Conservation (phyloP, 2,797 vertebrate genomes). For the Sebastes variabilis region DNA sequence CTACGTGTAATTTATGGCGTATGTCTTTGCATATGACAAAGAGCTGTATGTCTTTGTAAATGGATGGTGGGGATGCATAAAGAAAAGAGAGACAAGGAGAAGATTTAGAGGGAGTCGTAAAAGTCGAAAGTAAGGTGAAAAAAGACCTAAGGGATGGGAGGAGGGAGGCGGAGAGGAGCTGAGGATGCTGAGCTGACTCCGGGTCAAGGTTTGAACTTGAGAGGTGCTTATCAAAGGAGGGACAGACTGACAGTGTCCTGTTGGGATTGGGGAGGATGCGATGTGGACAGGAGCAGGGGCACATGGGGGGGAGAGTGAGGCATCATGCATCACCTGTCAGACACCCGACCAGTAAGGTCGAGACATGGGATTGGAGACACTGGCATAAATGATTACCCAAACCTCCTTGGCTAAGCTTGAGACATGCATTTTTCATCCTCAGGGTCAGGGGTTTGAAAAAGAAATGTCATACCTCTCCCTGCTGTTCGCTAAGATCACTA, state of each 20-base stretch:
- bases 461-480: constrained; percentile 73
- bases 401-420: constrained; percentile 64
- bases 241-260: constrained; percentile 47
- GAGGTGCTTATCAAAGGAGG: constrained; percentile 70
- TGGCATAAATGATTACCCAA: constrained; percentile 79
- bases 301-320: constrained; percentile 18
- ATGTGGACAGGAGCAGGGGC: constrained; percentile 11
- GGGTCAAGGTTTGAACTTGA: constrained; percentile 70
- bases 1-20: constrained; percentile 17
- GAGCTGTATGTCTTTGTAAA: constrained; percentile 23
- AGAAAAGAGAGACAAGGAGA: background rate
- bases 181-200: constrained; percentile 28
- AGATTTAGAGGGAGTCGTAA: constrained; percentile 36
- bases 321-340: constrained; percentile 75
- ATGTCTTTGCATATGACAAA: constrained; percentile 32
- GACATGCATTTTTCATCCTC: constrained; percentile 80
- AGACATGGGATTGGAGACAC: constrained; percentile 67
- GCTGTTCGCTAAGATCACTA: constrained; percentile 69
- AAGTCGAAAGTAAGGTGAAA: constrained; percentile 28
- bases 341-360: constrained; percentile 67
- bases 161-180: background rate
- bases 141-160: constrained; percentile 5
- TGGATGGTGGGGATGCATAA: constrained; percentile 7
- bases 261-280: constrained; percentile 12
- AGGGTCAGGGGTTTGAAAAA: constrained; percentile 77